Percentiles rank a stretch among this genome's conserved stretches.
These are phyloP conservation scores for Eueides isabella DNA, from an alignment of 1,140 invertebrate species.

Conservation along the genomic window DNA sequence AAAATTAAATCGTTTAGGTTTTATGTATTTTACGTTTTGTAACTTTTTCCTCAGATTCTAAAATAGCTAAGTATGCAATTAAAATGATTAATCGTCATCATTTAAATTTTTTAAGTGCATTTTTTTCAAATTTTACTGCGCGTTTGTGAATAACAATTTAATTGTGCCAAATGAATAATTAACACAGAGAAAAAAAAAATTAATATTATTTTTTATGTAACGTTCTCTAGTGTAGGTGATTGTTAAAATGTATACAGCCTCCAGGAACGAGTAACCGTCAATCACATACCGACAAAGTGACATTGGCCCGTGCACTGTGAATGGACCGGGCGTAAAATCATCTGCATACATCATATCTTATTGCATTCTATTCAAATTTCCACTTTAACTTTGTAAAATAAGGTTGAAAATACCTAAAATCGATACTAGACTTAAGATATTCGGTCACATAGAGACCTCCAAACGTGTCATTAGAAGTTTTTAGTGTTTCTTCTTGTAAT, in stretches of 20 bases:
- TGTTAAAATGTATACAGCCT: constrained; percentile 6
- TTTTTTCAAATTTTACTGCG: not conserved
- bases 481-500: constrained; percentile 54
- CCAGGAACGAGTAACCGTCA: constrained; percentile 34
- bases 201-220: not conserved
- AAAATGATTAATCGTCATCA: not conserved
- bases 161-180: not conserved
- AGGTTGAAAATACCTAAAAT: constrained; percentile 33
- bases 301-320: constrained; percentile 47
- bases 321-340: constrained; percentile 39
- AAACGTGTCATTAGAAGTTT: constrained; percentile 49
- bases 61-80: not conserved
- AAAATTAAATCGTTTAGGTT: not conserved
- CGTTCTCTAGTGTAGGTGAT: not conserved
- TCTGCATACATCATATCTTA: constrained; percentile 32
- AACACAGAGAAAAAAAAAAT: not conserved
- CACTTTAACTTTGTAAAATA: constrained; percentile 38
- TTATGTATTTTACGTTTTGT: not conserved
- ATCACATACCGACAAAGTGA: constrained; percentile 43
- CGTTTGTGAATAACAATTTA: not conserved
- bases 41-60: not conserved
- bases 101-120: not conserved
- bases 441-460: constrained; percentile 35
- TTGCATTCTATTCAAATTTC: constrained; percentile 24
- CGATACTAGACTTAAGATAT: constrained; percentile 25